phyloP scores from a whole-genome alignment of 2,113 vertebrate genomes.

The Notarius lentiginosus region DNA sequence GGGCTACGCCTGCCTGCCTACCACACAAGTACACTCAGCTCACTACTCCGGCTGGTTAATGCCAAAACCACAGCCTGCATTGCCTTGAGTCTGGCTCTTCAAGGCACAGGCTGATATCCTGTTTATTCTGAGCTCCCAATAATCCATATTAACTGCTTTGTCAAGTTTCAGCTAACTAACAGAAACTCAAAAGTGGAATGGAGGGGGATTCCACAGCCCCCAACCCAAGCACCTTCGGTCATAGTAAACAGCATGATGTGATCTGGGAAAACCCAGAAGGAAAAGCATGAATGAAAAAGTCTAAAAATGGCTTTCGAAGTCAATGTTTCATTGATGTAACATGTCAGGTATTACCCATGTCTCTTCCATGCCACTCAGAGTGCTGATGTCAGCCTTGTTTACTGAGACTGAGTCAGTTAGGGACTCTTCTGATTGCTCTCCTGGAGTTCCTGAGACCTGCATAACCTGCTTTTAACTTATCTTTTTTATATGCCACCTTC shows the following conservation, averaged over 20 bases:
- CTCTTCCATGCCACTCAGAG: background rate
- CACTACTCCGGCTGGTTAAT: background rate
- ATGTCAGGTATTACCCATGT: background rate
- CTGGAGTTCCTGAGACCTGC: background rate
- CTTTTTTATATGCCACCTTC: background rate
- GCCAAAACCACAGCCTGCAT: background rate
- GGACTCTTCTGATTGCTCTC: background rate
- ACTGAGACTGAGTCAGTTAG: background rate
- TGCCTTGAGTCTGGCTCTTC: background rate
- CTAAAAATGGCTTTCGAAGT: background rate
- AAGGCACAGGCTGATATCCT: background rate
- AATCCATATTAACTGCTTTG: background rate
- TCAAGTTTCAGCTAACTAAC: background rate
- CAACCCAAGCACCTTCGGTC: conserved; percentile 22
- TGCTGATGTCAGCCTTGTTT: background rate
- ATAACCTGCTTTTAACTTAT: background rate
- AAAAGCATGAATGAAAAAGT: background rate
- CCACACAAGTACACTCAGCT: background rate
- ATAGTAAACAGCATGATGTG: conserved; percentile 31
- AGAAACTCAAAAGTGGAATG: background rate
- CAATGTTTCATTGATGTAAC: background rate
- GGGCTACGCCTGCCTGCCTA: background rate
- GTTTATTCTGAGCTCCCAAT: background rate
- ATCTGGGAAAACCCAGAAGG: conserved; percentile 48
- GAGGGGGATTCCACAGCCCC: conserved; percentile 23